Conservation (phyloP, 2,797 vertebrate genomes). For the Cottoperca gobio region DNA sequence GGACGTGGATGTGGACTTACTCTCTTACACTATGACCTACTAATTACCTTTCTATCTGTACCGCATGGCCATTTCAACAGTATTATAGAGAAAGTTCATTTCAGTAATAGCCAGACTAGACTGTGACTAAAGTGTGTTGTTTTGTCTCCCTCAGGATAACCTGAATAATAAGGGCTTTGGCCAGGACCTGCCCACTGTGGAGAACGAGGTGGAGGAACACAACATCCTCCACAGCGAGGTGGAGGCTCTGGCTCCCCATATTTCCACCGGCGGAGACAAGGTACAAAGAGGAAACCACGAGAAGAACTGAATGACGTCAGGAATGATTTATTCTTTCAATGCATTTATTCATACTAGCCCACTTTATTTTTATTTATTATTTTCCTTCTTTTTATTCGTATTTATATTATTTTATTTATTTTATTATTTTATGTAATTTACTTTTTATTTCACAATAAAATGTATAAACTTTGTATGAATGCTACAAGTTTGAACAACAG, state of each 20-base stretch:
- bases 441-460: too few relatives aligned
- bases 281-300: conserved; percentile 62
- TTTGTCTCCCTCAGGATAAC: conserved; percentile 79
- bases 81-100: background rate
- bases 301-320: too few relatives aligned
- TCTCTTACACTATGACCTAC: background rate
- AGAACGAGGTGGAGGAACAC: conserved; percentile 94
- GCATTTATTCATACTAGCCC: too few relatives aligned
- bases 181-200: conserved; percentile 91
- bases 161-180: conserved; percentile 90
- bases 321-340: background rate
- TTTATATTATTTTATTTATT: too few relatives aligned
- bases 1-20: background rate
- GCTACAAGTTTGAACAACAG: too few relatives aligned
- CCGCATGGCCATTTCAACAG: background rate
- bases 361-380: too few relatives aligned
- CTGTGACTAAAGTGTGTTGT: background rate
- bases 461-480: too few relatives aligned
- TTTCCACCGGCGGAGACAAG: conserved; percentile 86
- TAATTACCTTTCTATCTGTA: background rate
- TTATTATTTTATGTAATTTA: too few relatives aligned
- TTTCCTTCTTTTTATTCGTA: too few relatives aligned
- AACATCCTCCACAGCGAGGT: conserved; percentile 98
- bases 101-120: background rate
- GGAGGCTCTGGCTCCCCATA: conserved; percentile 93